Percentiles rank a stretch among this genome's conserved stretches.
Conservation (phyloP, 2,888 invertebrate species). For the Sminthurinus aureus region DNA sequence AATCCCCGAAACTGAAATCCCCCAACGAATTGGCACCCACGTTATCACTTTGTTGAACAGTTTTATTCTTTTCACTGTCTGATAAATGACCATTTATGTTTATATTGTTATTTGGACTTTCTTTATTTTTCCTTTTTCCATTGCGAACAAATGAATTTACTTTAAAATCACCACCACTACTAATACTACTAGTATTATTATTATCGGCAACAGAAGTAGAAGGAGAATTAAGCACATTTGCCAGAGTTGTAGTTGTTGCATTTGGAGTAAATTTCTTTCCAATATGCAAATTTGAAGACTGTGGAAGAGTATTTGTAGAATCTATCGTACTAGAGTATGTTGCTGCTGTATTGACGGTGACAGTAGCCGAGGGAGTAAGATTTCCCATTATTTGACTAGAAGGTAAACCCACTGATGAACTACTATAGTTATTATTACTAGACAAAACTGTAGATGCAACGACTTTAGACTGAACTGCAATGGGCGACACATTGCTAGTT, state of each 20-base stretch:
- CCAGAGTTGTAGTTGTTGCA: not conserved
- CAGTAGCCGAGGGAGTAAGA: no score
- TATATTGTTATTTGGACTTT: slow-evolving; percentile 20
- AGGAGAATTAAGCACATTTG: slow-evolving; percentile 24
- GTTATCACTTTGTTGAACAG: slow-evolving; percentile 37
- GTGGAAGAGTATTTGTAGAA: no score
- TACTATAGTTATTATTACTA: slow-evolving; percentile 12
- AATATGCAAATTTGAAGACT: not conserved
- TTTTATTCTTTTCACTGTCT: slow-evolving; percentile 21
- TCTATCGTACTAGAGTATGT: no score
- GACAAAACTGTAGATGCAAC: slow-evolving; percentile 10
- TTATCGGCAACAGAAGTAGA: not conserved
- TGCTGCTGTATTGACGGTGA: no score
- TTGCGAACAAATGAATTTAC: not conserved
- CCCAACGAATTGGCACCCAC: slow-evolving; percentile 38
- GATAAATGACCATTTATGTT: slow-evolving; percentile 34
- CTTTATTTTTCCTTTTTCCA: slow-evolving; percentile 4
- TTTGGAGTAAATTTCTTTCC: not conserved
- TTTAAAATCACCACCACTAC: not conserved
- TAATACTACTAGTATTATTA: not conserved
- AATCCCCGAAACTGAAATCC: slow-evolving; percentile 15
- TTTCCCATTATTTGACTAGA: not conserved
- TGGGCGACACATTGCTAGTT: not conserved
- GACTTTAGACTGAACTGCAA: not conserved
- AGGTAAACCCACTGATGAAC: not conserved